Base-by-base conservation (phyloP, 2,888 invertebrate species). In the Nematopogon swammerdamellus region DNA sequence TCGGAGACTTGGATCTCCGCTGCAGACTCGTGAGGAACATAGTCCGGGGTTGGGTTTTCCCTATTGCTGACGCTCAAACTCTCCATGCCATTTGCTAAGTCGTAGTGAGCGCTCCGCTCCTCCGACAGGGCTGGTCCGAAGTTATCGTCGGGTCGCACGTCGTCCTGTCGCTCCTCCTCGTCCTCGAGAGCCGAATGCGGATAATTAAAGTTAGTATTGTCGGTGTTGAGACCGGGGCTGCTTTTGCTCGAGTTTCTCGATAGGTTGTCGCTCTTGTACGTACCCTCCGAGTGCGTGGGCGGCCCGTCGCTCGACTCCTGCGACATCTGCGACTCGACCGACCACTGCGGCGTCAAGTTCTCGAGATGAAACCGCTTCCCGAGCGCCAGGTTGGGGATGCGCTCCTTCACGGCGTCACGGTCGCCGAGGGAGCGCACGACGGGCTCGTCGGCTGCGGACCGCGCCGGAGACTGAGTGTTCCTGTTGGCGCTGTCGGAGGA, bases 231-330 rank as follows among this genome's bases (percentile, higher is more conserved):
- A 1, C 72, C 72, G 36, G 80, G 79, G 57, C 77, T 77, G 53
- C 70, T 70, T 57, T 79, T 79, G 56, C 65, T 73, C 14, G 79
- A 81, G 59, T 79, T 76, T 54, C 83, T 71, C 2, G 84, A 84
- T 53, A 81, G 80, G 60, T 81, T 81, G 56, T 82, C 81, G 69
- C 84, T 84, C 60, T 76, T 67, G 55, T 83, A 82, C 45, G 84
- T 83, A 50, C 82, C 83, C 59, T 85, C 85, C 10, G 84, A 83
- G 11, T 83, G 83, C 47, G 83, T 84, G 42, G 81, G 70, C 18
- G 81, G 71, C 29, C 84, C 83, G 58, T 85, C 85, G 53, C 85
- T 85, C 2, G 85, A 85, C 57, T 85, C 85, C 61, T 85, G 84
- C 10, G 85, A 85, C 67, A 84, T 80, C 62, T 85, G 85, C 30